A percentile compares a stretch with the other conserved stretches of the same genome.
Conservation (phyloP, 92 coral and sea anemone genomes). For the Parazoanthus swiftii region DNA sequence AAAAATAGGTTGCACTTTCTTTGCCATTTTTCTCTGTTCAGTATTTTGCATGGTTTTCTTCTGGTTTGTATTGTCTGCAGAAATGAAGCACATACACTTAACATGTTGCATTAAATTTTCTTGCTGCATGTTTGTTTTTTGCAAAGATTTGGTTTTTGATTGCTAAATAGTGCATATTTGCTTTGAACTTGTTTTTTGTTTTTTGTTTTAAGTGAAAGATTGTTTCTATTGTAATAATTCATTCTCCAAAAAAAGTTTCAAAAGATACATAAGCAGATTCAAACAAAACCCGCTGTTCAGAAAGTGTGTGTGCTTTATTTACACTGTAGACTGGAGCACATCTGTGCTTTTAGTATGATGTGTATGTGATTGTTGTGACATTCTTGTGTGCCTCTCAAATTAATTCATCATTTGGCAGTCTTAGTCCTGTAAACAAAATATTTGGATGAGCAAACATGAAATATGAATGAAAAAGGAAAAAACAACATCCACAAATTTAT, state of each 20-base stretch:
- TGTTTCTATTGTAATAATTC: neutral
- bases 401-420: neutral
- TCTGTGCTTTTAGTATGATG: neutral
- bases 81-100: constrained; percentile 32
- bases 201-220: neutral
- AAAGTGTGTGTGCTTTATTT: constrained; percentile 40
- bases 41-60: constrained; percentile 35
- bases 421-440: neutral
- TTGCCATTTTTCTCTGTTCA: constrained; percentile 28
- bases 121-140: neutral
- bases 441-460: neutral
- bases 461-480: neutral
- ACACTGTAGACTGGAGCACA: neutral
- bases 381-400: constrained; percentile 36
- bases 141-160: neutral
- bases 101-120: neutral
- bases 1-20: neutral
- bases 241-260: neutral
- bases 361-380: neutral
- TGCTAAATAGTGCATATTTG: neutral
- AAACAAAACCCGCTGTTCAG: neutral
- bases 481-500: neutral
- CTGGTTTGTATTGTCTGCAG: constrained; percentile 35
- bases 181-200: neutral
- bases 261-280: neutral